phyloP scores from a whole-genome alignment of 1,140 invertebrate species.

The Orchestia grillus region DNA sequence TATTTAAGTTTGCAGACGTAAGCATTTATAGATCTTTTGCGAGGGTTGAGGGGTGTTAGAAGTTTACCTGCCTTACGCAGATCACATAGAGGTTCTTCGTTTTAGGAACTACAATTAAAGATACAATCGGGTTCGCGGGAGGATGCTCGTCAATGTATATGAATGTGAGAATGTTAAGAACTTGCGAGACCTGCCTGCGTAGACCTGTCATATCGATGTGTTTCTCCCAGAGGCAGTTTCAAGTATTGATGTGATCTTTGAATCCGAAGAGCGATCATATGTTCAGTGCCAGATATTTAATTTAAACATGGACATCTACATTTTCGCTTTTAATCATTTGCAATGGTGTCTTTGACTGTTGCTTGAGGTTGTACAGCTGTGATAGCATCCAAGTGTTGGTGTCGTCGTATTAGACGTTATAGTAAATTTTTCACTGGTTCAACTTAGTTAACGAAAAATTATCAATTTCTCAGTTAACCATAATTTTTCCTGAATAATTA shows the following conservation, averaged over 20 bases:
- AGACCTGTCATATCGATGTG: not conserved
- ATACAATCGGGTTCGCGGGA: not conserved
- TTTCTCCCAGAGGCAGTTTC: not conserved
- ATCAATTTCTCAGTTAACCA: no score
- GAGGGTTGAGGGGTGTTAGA: slow-evolving; percentile 4
- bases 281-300: no score
- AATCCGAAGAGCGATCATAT: not conserved
- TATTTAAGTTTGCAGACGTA: not conserved
- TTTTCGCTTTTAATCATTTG: no score
- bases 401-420: no score
- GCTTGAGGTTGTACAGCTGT: no score
- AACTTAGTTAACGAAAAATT: no score
- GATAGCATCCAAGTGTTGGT: no score
- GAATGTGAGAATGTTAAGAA: not conserved
- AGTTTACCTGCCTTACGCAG: not conserved
- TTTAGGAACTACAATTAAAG: not conserved
- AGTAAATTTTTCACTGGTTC: no score
- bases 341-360: no score
- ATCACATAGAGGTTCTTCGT: not conserved
- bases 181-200: not conserved
- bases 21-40: slow-evolving; percentile 37
- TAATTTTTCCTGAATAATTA: no score
- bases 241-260: not conserved
- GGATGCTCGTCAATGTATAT: not conserved
- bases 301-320: no score